Base-by-base conservation (phyloP, 2,797 vertebrate genomes). In the Apodemus agrarius region DNA sequence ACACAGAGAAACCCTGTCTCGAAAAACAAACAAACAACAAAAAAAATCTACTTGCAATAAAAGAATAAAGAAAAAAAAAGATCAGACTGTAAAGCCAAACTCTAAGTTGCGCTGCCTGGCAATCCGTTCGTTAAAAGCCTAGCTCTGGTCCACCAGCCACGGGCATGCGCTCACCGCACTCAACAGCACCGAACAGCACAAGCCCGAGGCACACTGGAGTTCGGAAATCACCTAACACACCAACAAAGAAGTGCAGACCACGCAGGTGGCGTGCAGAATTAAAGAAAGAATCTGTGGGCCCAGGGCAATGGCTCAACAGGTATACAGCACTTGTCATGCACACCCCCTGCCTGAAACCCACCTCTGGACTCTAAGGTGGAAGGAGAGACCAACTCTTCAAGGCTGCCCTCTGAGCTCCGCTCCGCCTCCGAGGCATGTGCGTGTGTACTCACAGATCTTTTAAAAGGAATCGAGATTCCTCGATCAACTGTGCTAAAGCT, bases 91-190 rank as follows among this genome's bases (percentile, higher is more conserved):
- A 89, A 96, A 81, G 61, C 13, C 61, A 93, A 11, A 88, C 75
- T 40, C 16, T 29, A 52, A 90, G 79, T 57, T 88, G 7, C 72
- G 29, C 24, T 54, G 40, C 21, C 10, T 75, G 37, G 59, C 2
- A 89, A 79, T 63, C 24, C 87, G 9, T 40, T 86, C 81, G 59
- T 9, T 90, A 96, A 94, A 91, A 67, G 19, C 46, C n/a, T 82
- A 83, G 37, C 37, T 89, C 31, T 89, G 34, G 72, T 91, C 14
- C 19, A 31, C 76, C 9, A 69, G 31, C 82, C 14, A 76, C 85
- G 31, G 65, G 43, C 6, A 81, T 61, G 11, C 46, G 84, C 34
- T 90, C 26, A 76, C 8, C 52, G 37, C 24, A 83, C 0, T 4
- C 52, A 63, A 29, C 31, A 87, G 63, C 57, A 52, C 6, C 52